Base-by-base conservation (phyloP, 2,797 vertebrate species). In the Liparis tanakae region DNA sequence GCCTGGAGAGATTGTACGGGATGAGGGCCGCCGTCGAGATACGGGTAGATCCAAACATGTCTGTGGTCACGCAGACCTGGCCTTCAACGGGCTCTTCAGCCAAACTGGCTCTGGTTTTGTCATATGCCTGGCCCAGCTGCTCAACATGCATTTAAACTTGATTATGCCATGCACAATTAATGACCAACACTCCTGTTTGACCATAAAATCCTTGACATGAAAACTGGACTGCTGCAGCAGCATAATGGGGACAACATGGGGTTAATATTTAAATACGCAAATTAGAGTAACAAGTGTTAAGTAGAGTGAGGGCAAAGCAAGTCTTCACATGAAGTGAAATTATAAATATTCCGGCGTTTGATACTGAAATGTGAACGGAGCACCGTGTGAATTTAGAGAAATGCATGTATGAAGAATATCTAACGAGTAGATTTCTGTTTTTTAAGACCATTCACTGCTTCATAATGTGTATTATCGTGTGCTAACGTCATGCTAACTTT, bases 41-140 rank as follows among this genome's bases (percentile, higher is more conserved):
- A 83, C 53, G 6, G 68, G 68, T 67, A 58, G 80, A 86, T 85
- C 67, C 76, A 83, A 90, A 88, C 84, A 87, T 43, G 81, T 80
- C 83, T 87, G 75, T 76, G 88, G 80, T 88, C 84, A 83, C 71
- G 65, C 66, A 80, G 79, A 76, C 84, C 75, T 67, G 79, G 81
- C 88, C 88, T 90, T 91, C 88, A 79, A 43, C 57, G 1, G 13
- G 59, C 73, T 79, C 53, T 66, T 70, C 13, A 14, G 46, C 43
- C 62, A 84, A 67, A 69, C 41, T 51, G 76, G 44, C 70, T 84
- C 50, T 59, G 63, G 51, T 37, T 75, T 73, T 57, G 58, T 67
- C 55, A 25, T 48, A 5, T 9, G n/a, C 41, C 18, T 55, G 55
- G 6, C 41, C 39, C 37, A 73, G 60, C 63, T 39, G 58, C 39